Conservation (phyloP, 2,888 invertebrate genomes). For the Gibbula magus region DNA sequence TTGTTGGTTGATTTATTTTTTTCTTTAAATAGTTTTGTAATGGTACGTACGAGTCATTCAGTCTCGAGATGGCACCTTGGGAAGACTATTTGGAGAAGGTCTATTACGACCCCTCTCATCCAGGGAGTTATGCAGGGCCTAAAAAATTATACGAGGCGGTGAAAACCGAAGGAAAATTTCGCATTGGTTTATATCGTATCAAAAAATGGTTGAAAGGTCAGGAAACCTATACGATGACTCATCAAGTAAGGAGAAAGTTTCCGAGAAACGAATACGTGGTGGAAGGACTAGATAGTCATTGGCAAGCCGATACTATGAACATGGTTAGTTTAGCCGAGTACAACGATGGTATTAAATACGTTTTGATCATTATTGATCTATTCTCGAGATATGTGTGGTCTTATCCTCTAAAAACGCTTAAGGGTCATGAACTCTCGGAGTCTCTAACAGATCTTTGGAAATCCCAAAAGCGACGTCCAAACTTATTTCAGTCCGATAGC, state of each 20-base stretch:
- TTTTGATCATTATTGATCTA: neutral
- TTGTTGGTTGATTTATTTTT: neutral
- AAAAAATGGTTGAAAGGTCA: constrained; percentile 17
- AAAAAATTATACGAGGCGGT: neutral
- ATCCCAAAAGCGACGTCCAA: neutral
- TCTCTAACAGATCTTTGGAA: neutral
- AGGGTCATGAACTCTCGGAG: neutral
- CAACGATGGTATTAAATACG: constrained; percentile 14
- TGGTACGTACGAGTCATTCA: neutral
- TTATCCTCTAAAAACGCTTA: neutral
- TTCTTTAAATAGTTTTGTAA: neutral
- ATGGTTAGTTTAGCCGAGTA: neutral
- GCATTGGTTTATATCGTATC: neutral
- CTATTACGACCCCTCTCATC: constrained; percentile 7
- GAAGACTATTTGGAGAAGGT: neutral
- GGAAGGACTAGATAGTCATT: constrained; percentile 13
- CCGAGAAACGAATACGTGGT: constrained; percentile 6
- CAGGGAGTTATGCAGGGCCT: neutral
- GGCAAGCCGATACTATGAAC: constrained; percentile 17
- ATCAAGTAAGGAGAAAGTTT: neutral
- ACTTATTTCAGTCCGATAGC: neutral
- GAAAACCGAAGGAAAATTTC: neutral
- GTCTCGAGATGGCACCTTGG: neutral
- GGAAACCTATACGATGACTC: neutral
- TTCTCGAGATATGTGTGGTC: neutral